phyloP scores from a whole-genome alignment of 2,888 invertebrate species.

The Oeneis ivallda region DNA sequence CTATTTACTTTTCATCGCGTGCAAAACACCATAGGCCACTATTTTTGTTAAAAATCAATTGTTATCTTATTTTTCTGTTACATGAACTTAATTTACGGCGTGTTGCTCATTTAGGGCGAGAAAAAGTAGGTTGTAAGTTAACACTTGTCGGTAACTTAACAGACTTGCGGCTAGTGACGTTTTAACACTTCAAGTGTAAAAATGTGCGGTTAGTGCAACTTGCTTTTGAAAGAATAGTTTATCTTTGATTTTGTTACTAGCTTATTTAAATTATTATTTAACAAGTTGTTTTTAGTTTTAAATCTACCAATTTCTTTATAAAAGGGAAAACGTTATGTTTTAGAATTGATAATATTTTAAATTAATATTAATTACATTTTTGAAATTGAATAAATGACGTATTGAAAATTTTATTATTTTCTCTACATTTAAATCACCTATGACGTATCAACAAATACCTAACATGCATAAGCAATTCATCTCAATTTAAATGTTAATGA shows the following conservation, averaged over 20 bases:
- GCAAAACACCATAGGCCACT: neutral
- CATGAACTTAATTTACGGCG: constrained; percentile 31
- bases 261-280: no score
- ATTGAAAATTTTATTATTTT: no score
- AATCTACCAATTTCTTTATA: neutral
- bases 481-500: neutral
- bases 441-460: no score
- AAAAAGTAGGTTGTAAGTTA: constrained; percentile 36
- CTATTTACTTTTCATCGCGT: neutral
- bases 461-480: neutral
- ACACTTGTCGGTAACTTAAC: constrained; percentile 31
- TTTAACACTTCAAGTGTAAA: constrained; percentile 28
- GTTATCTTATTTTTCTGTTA: constrained; percentile 11
- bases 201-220: constrained; percentile 24
- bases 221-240: constrained; percentile 10
- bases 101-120: constrained; percentile 37
- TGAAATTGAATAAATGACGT: no score
- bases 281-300: neutral
- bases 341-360: neutral
- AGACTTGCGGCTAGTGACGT: constrained; percentile 30
- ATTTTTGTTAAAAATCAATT: constrained; percentile 5
- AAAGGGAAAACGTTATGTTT: neutral
- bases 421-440: no score
- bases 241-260: neutral
- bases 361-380: no score